Percentiles rank a stretch among this genome's conserved stretches.
phyloP scores from a whole-genome alignment of 2,113 vertebrate species.

The Ibidorhyncha struthersii region DNA sequence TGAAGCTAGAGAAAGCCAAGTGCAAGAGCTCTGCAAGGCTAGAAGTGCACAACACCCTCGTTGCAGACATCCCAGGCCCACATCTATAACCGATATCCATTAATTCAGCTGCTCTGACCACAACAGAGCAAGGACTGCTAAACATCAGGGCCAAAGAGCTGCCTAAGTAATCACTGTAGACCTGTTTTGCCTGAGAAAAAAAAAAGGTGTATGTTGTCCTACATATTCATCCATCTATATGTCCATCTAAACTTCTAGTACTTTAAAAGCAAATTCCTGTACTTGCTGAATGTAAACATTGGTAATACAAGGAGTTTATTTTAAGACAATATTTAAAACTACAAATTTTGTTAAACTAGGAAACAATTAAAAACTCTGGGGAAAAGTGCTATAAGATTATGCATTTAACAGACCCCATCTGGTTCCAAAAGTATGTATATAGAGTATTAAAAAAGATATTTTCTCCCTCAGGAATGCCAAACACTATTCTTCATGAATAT shows the following conservation, averaged over 20 bases:
- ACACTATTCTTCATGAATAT: constrained; percentile 76
- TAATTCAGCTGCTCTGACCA: not conserved
- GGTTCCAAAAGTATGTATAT: not conserved
- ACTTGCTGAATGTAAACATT: not conserved
- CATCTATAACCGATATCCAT: not conserved
- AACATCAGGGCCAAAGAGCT: not conserved
- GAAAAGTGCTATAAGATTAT: not conserved
- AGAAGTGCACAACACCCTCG: not conserved
- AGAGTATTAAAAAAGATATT: constrained; percentile 22
- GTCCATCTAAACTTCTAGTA: not conserved
- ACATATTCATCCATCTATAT: not conserved
- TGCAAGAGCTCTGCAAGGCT: not conserved
- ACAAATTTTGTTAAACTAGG: not conserved
- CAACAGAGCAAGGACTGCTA: not conserved
- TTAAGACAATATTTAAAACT: not conserved
- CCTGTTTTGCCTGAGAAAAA: not conserved
- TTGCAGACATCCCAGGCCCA: not conserved
- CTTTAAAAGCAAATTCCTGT: not conserved
- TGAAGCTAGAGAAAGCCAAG: not conserved
- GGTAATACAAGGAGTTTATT: not conserved
- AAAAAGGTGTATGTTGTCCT: rapidly evolving
- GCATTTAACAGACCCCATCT: not conserved
- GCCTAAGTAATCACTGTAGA: not conserved
- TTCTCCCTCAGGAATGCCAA: constrained; percentile 63
- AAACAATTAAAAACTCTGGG: not conserved